Base-by-base conservation (phyloP, 2,888 invertebrate species). In the Lycia hirtaria region DNA sequence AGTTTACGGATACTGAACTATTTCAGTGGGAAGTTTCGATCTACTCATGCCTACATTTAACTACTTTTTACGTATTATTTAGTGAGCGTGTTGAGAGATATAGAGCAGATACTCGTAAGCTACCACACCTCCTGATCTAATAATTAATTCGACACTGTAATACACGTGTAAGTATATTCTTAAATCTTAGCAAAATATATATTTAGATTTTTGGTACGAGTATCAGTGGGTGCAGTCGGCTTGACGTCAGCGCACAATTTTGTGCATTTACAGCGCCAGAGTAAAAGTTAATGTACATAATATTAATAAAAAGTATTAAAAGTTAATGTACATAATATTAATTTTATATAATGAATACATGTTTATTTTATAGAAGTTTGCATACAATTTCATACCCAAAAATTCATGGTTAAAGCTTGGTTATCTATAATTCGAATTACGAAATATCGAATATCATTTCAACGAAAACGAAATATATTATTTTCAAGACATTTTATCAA, bases 71-170 rank as follows among this genome's bases (percentile, higher is more conserved):
- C 32, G 22, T n/a, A 43, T 51, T 43, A 47, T 60, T 50, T 47
- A 51, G 28, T 50, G 15, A 37, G 41, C 33, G 45, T 45, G 53
- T 20, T 30, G 62, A 62, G 22, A 49, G 61, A 62, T 19, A 58
- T 7, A 22, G 10, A 55, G 35, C 62, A 56, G 55, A n/a, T n/a
- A n/a, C n/a, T n/a, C n/a, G 41, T 22, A 35, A 20, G 14, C 17
- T 40, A 60, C 51, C 54, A 55, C 57, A 49, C 55, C 57, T 62
- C 44, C 47, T 32, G 15, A 7, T 41, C 38, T 56, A 38, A 38
- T n/a, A 33, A 35, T 47, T 35, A 37, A 20, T 3, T 26, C 20
- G 1, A 22, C 15, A 12, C 4, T 4, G 4, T 12, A 12, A 35
- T 22, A 38, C 26, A 41, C 15, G 41, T 26, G 41, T 41, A 26